phyloP scores from a whole-genome alignment of 2,797 vertebrate species.

The Leuciscus waleckii region DNA sequence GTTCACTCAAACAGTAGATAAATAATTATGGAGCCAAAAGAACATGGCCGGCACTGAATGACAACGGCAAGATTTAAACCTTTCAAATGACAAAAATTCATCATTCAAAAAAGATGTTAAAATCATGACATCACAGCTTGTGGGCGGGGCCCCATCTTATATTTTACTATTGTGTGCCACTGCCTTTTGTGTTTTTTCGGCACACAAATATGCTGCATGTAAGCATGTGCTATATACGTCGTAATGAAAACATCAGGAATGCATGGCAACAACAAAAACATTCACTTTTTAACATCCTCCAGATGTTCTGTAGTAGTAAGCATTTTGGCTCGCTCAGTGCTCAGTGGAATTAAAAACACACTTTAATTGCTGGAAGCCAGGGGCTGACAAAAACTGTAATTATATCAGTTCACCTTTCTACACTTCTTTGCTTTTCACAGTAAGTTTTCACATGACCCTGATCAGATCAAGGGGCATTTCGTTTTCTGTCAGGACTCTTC shows the following conservation, averaged over 20 bases:
- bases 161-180: background rate
- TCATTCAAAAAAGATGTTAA: background rate
- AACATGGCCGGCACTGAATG: background rate
- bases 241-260: constrained; percentile 21
- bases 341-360: constrained; percentile 37
- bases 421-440: constrained; percentile 14
- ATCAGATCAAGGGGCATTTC: background rate
- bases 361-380: constrained; percentile 12
- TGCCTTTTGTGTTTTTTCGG: background rate
- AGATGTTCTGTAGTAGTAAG: constrained; percentile 36
- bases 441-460: constrained; percentile 36
- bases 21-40: background rate
- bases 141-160: background rate
- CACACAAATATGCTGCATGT: background rate
- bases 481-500: constrained; percentile 1
- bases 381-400: background rate
- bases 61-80: background rate
- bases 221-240: background rate
- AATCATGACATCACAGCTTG: background rate
- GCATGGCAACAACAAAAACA: constrained; percentile 49
- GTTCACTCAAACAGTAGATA: background rate
- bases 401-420: constrained; percentile 24
- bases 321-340: constrained; percentile 11
- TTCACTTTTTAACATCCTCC: constrained; percentile 38
- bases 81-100: background rate